Percentiles rank a stretch among this genome's conserved stretches.
phyloP scores from a whole-genome alignment of 2,113 vertebrate species.

The Sphaerodactylus townsendi region DNA sequence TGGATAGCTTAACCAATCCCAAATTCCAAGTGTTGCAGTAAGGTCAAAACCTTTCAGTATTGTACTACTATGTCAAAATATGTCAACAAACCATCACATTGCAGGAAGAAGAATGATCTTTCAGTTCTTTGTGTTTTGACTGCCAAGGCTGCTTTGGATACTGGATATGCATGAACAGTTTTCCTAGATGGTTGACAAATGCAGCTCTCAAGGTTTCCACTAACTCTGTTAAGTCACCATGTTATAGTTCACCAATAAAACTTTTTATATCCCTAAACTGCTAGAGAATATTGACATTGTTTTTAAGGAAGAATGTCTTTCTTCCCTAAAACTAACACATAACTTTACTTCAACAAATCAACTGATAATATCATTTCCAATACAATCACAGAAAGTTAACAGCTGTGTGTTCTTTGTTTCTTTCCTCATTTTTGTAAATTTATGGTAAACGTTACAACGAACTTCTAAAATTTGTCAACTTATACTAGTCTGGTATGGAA shows the following conservation, averaged over 20 bases:
- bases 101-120: slow-evolving; percentile 82
- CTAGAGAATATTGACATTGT: slow-evolving; percentile 26
- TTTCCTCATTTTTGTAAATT: not conserved
- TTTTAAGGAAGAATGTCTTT: slow-evolving; percentile 31
- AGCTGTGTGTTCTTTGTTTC: not conserved
- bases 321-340: slow-evolving; percentile 24
- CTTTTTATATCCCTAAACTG: slow-evolving; percentile 55
- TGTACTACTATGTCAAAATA: slow-evolving; percentile 82
- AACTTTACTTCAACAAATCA: slow-evolving; percentile 8
- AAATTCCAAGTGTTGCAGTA: slow-evolving; percentile 65
- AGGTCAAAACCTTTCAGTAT: slow-evolving; percentile 78
- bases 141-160: slow-evolving; percentile 64
- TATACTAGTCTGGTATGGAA: not conserved
- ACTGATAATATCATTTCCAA: slow-evolving; percentile 31
- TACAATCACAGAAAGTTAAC: slow-evolving; percentile 3
- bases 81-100: slow-evolving; percentile 82
- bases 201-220: slow-evolving; percentile 72
- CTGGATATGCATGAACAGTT: slow-evolving; percentile 75
- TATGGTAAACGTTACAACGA: not conserved
- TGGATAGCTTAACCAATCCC: slow-evolving; percentile 53
- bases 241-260: slow-evolving; percentile 57
- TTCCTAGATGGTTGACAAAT: slow-evolving; percentile 73
- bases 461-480: not conserved
- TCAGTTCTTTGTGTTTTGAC: slow-evolving; percentile 74
- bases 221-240: slow-evolving; percentile 54